Base-by-base conservation (phyloP, 1,140 invertebrate species). In the Grapholita molesta region DNA sequence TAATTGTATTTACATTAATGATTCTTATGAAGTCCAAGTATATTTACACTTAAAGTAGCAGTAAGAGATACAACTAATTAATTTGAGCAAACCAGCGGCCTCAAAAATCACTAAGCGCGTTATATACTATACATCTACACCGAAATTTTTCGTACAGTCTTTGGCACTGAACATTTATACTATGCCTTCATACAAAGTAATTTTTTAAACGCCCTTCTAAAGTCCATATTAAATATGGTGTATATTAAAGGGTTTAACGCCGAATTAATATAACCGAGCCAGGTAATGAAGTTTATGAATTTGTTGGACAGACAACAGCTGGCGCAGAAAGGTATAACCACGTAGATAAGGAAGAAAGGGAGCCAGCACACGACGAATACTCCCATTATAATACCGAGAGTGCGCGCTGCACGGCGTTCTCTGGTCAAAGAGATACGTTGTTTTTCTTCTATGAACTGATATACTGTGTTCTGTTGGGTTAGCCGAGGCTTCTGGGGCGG, bases 211-310 rank as follows among this genome's bases (percentile, higher is more conserved):
- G 98, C 98, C 81, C 95, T 94, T 68, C 98, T 94, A 89, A 99
- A 99, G 85, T 99, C 98, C 84, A 98, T 94, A 92, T 99, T 99
- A 89, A 99, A 99, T 85, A 99, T 99, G 0, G 98, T 99, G 90
- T 99, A 99, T 75, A 99, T 99, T 76, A 99, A 94, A 9, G 98
- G 98, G 92, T 99, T 99, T 9, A 99, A 93, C n/a, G 97, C 97
- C 23, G 98, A 99, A 91, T 99, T 99, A 69, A 99, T 95, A 87
- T 99, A 99, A 23, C 99, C 99, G 38, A 99, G 94, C 99, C 99
- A 99, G 28, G 97, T 98, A 76, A 98, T 97, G 81, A 98, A 97
- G 86, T 97, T 97, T 48, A 96, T 95, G 67, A 98, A 92, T 78
- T 95, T 95, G 38, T 95, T 94, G 5, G 96, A 96, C 11, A 96